Base-by-base conservation (phyloP, 2,113 vertebrate genomes). In the Periophthalmus modestus region DNA sequence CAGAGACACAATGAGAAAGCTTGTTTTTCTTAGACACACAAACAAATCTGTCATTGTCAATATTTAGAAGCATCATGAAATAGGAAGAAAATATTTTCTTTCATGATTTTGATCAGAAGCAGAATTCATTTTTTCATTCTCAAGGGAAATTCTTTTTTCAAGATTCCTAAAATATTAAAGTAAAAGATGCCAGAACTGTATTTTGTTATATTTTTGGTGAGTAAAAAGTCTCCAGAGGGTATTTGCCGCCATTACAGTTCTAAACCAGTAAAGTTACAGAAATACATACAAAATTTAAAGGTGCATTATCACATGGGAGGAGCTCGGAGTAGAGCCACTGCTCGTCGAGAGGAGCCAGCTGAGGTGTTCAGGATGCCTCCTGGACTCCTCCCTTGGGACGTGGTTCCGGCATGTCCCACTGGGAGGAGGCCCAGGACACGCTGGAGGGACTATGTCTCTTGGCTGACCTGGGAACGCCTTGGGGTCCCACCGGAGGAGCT, bases 1-100 rank as follows among this genome's bases (percentile, higher is more conserved):
- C 62, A 39, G 19, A 34, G 19, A 43, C 34, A 65, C 33, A 65
- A 39, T 39, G 62, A 11, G 34, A 39, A 43, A 10, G 19, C 5
- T 36, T 36, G 52, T 62, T 62, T 62, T 62, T 62, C 59, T 34
- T 3, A 62, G 62, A n/a, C 19, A 19, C 34, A 65, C 34, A 39
- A 65, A 65, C 33, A 65, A 65, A 65, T 39, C 62, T 65, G 33
- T 19, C 62, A 65, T 7, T n/a, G 34, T 65, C 62, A 65, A 39
- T 65, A 34, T 65, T 65, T 62, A 62, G 34, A 39, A n/a, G 18
- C 18, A 65, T 63, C 59, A 15, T 7, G 24, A 62, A 57, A 23
- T 5, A 24, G 23, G 13, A 55, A 55, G 57, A 14, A 33, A 61
- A 62, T 34, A 34, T 33, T 62, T 62, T 18, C 59, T 34, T 34